Percentiles rank a stretch among this genome's conserved stretches.
Conservation (phyloP, 2,113 vertebrate species). For the Peucedramus taeniatus region DNA sequence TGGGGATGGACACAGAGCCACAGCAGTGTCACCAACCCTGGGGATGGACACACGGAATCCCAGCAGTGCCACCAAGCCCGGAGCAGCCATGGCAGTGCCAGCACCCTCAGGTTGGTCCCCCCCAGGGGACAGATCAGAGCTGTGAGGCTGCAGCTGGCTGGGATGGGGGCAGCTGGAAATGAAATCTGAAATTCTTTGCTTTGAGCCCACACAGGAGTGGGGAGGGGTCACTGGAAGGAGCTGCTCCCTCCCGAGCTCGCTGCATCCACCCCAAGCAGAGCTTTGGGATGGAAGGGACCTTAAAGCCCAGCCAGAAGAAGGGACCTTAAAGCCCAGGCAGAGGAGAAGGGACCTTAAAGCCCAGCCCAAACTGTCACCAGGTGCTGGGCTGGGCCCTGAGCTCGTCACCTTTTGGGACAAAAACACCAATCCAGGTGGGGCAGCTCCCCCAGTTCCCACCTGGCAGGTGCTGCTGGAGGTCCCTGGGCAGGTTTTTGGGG, state of each 20-base stretch:
- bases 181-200: neutral
- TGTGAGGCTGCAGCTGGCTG: slow-evolving; percentile 1
- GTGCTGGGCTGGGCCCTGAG: neutral
- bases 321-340: neutral
- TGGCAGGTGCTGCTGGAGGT: neutral
- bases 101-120: slow-evolving; percentile 35
- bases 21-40: neutral
- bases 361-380: neutral
- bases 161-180: neutral
- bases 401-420: neutral
- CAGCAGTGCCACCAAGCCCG: rapidly evolving
- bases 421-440: neutral
- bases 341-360: neutral
- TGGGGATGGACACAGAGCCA: rapidly evolving
- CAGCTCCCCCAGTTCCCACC: neutral
- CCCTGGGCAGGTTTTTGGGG: neutral
- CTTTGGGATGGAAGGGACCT: neutral
- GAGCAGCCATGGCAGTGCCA: neutral
- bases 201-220: neutral
- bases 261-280: rapidly evolving
- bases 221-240: neutral
- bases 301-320: neutral
- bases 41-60: too few species aligned
- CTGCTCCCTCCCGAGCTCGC: neutral
- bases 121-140: neutral